Percentiles rank a stretch among this genome's conserved stretches.
Conservation (phyloP, 2,797 vertebrate genomes). For the Crypturellus tataupa region DNA sequence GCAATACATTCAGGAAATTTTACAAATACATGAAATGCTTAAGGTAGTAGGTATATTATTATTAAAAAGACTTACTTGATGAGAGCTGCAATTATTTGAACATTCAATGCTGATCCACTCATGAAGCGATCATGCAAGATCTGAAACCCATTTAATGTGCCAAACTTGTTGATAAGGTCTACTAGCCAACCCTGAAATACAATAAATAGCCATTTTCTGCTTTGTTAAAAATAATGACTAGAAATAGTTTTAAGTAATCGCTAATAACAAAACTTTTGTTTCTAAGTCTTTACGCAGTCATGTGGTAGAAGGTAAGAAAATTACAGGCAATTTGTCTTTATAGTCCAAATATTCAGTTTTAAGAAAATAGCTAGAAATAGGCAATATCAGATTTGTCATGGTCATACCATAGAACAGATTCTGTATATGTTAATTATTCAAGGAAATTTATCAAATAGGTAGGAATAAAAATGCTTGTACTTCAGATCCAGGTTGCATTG, state of each 20-base stretch:
- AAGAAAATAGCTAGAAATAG: background rate
- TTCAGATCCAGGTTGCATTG: background rate
- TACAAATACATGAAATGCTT: background rate
- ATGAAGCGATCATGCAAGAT: constrained; percentile 99
- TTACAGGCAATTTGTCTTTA: background rate
- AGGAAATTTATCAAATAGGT: background rate
- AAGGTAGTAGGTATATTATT: background rate
- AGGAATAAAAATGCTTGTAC: background rate
- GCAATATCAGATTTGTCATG: background rate
- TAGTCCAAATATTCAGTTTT: background rate
- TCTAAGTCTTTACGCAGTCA: background rate
- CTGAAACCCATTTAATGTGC: constrained; percentile 99
- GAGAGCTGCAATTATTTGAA: constrained; percentile 99
- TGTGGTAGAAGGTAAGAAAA: background rate
- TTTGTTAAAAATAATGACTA: background rate
- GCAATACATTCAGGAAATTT: background rate
- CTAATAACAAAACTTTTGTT: background rate
- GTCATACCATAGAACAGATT: background rate
- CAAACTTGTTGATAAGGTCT: constrained; percentile 99
- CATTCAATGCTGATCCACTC: constrained; percentile 97
- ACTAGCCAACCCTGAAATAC: constrained; percentile 95
- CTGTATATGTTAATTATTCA: background rate
- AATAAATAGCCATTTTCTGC: constrained; percentile 54
- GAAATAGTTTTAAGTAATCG: background rate
- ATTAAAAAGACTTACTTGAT: constrained; percentile 91